Base-by-base conservation (phyloP, 2,888 invertebrate genomes). In the Stramonita haemastoma region DNA sequence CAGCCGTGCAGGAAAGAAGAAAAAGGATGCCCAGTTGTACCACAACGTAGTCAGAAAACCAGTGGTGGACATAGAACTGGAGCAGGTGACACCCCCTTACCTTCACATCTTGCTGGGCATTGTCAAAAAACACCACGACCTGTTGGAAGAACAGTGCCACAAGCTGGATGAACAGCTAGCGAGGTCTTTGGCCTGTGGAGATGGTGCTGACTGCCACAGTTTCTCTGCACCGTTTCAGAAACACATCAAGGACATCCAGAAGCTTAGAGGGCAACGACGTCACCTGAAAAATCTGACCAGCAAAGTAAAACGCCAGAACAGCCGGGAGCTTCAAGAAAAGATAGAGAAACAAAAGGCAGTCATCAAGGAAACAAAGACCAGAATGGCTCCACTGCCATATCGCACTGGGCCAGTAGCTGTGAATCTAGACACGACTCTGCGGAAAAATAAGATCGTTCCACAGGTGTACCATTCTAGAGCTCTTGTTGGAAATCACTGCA, bases 71-170 rank as follows among this genome's bases (percentile, higher is more conserved):
- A 66, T 86, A 26, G 29, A n/a, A 29, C 60, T 66, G 86, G 22
- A 57, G n/a, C 86, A 66, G 15, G 66, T 34, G 19, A 32, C 32
- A 29, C 87, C 87, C 13, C 87, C 56, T 2, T 87, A 87, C 22
- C 56, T 87, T 15, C 86, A 86, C 34, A 34, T 60, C 86, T n/a
- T 86, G 26, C 66, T 86, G 66, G 66, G 86, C 22, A 26, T 86
- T 13, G 66, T 66, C 0, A 60, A 86, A 26, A 86, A 86, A 86
- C 86, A 86, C 34, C 86, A 60, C 36, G 26, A 60, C 56, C 32
- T 86, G 36, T 34, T 86, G 6, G 70, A 86, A 34, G 5, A 17
- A 13, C 32, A 66, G 13, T 86, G 86, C n/a, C 60, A 66, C 17
- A 11, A 19, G 11, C 32, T 86, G 2, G 70, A 86, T 70, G n/a